Percentiles rank a stretch among this genome's conserved stretches.
Evolutionary conservation across 1,140 invertebrate genomes (phyloP).

Genomic region (Anadara kagoshimensis): DNA sequence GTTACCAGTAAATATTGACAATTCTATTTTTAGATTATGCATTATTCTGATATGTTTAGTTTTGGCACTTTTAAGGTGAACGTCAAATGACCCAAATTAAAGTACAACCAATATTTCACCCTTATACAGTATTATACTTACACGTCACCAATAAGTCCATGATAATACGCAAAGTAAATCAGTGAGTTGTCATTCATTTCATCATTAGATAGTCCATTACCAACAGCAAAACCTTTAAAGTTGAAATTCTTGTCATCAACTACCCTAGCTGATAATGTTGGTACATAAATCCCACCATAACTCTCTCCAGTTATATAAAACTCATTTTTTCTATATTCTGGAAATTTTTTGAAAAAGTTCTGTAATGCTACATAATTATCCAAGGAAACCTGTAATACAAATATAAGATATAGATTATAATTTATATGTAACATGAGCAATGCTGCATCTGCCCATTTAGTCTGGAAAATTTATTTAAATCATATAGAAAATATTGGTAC

Average conservation of each 20-base stretch:
- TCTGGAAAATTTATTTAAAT: no score
- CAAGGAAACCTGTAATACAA: slow-evolving; percentile 52
- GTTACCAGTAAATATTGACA: no score
- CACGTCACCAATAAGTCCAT: slow-evolving; percentile 74
- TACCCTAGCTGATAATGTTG: slow-evolving; percentile 76
- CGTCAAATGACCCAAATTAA: no score
- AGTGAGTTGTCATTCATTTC: slow-evolving; percentile 74
- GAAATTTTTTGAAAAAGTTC: slow-evolving; percentile 76
- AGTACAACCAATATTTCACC: no score
- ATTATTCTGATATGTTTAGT: no score
- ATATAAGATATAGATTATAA: no score
- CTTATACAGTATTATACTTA: slow-evolving; percentile 54
- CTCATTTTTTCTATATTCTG: slow-evolving; percentile 75
- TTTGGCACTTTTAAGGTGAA: no score
- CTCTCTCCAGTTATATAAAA: slow-evolving; percentile 88
- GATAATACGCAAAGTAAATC: slow-evolving; percentile 76
- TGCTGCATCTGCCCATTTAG: no score
- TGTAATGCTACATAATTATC: slow-evolving; percentile 75
- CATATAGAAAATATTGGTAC: no score
- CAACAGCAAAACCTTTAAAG: slow-evolving; percentile 76
- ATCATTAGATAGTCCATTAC: slow-evolving; percentile 75
- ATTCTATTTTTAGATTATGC: no score
- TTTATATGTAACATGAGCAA: no score
- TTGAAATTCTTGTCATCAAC: slow-evolving; percentile 71
- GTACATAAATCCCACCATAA: slow-evolving; percentile 82